These are phyloP conservation scores for Drosophila setifemur DNA, from an alignment of 1,140 invertebrate genomes.

Conservation along the genomic window DNA sequence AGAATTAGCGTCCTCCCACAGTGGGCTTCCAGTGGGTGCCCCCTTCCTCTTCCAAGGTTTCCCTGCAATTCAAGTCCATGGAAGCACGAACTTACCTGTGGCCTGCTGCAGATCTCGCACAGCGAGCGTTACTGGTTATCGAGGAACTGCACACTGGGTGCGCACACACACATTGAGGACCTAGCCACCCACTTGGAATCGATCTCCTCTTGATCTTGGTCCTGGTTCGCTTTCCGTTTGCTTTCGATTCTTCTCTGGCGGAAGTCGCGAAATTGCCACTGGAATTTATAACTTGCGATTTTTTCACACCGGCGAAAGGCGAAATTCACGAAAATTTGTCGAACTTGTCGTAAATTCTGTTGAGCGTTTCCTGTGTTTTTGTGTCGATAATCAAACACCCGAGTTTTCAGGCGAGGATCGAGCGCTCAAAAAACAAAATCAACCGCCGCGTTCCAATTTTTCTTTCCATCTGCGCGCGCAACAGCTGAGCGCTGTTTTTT, in stretches of 20 bases:
- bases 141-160: neutral
- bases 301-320: constrained; percentile 1
- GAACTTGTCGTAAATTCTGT: constrained; percentile 55
- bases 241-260: neutral
- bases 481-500: constrained; percentile 20
- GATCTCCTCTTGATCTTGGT: constrained; percentile 3
- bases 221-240: neutral
- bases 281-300: constrained; percentile 18
- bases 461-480: constrained; percentile 26
- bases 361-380: constrained; percentile 29
- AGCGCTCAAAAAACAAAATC: constrained; percentile 1
- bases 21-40: too few species aligned
- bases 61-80: neutral
- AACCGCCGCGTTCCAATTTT: constrained; percentile 22
- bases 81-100: constrained; percentile 46
- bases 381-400: too few species aligned
- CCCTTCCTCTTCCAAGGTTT: too few species aligned
- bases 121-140: neutral
- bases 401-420: neutral
- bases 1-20: neutral
- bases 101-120: constrained; percentile 2
- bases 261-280: neutral
- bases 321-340: neutral
- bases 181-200: constrained; percentile 6
- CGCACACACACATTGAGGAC: constrained; percentile 20